Evolutionary conservation across 2,113 vertebrate species (phyloP), one percentile per base, ranked within the genome.

Genomic region (Scopus umbretta): DNA sequence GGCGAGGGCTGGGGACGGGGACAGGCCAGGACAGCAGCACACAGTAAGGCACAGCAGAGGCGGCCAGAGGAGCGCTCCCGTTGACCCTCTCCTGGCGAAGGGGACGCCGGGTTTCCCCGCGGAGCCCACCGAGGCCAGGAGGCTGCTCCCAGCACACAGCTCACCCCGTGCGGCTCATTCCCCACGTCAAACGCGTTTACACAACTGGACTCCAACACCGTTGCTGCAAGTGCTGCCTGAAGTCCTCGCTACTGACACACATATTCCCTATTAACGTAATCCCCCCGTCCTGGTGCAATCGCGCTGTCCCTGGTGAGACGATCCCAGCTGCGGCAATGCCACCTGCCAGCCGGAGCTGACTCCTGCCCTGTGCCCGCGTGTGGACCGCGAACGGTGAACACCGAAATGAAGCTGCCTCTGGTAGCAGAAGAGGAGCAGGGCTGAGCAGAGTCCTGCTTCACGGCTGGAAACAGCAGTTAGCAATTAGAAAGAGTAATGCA

Each of bases 301-400:
- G 1, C 38, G 38, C 13, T 3, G 13, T 5, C 38, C 30, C 38
- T 2, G 2, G 10, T 1, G 1, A 34, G 45, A 45, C 1, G n/a
- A 53, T 15, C 43, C 42, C 73, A 34, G 17, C 42, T 7, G 4
- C 0, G 5, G 72, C 1, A 1, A 13, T 27, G 72, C 56, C 47
- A 4, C 20, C 26, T 0, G 26, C 72, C 63, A 47, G 30, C 72
- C 2, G 2, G 47, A 19, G n/a, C 65, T 1, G 27, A 6, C 40
- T 12, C 66, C 43, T 32, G 58, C 43, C 32, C 58, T 5, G 13
- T 17, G 65, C 65, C 34, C 9, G 0, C 0, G 0, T 1, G 12
- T 3, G 58, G 27, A 27, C 36, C 32, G 3, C 2, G 18, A 18
- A 16, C 5, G 36, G 36, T 3, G 22, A 45, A 23, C 43, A 9